Conservation (phyloP, 1,140 invertebrate genomes). For the Zaprionus ornatus region DNA sequence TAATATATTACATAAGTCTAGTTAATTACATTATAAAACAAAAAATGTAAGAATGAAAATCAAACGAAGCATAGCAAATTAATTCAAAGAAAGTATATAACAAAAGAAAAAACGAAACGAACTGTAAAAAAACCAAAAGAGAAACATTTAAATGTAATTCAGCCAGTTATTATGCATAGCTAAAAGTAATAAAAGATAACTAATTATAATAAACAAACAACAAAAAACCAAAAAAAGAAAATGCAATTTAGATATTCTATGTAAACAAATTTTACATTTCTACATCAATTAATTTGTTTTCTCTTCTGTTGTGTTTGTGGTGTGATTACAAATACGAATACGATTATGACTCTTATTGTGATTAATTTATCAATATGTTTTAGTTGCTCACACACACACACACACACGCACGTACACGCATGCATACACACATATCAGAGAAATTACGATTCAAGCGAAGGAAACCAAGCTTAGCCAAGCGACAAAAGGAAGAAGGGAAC, state of each 20-base stretch:
- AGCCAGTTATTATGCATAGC: slow-evolving; percentile 75
- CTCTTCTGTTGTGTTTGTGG: slow-evolving; percentile 60
- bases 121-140: slow-evolving; percentile 57
- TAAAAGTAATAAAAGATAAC: slow-evolving; percentile 50
- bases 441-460: neutral
- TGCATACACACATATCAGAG: slow-evolving; percentile 6
- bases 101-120: slow-evolving; percentile 54
- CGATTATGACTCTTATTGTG: slow-evolving; percentile 32
- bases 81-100: slow-evolving; percentile 63
- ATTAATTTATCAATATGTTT: slow-evolving; percentile 19
- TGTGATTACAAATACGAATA: slow-evolving; percentile 25
- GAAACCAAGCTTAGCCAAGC: neutral
- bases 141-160: slow-evolving; percentile 74
- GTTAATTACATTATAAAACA: slow-evolving; percentile 69
- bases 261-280: slow-evolving; percentile 70
- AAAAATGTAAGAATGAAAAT: slow-evolving; percentile 64
- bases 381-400: slow-evolving; percentile 17
- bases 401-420: slow-evolving; percentile 17
- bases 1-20: slow-evolving; percentile 83
- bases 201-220: slow-evolving; percentile 11
- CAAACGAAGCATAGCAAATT: slow-evolving; percentile 76
- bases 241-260: slow-evolving; percentile 78
- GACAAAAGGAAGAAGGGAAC: neutral
- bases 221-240: slow-evolving; percentile 29
- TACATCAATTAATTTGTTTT: slow-evolving; percentile 16